A percentile compares a stretch with the other conserved stretches of the same genome.
Evolutionary conservation across 2,888 invertebrate species (phyloP).

Genomic region (Onthophagus sagittarius): DNA sequence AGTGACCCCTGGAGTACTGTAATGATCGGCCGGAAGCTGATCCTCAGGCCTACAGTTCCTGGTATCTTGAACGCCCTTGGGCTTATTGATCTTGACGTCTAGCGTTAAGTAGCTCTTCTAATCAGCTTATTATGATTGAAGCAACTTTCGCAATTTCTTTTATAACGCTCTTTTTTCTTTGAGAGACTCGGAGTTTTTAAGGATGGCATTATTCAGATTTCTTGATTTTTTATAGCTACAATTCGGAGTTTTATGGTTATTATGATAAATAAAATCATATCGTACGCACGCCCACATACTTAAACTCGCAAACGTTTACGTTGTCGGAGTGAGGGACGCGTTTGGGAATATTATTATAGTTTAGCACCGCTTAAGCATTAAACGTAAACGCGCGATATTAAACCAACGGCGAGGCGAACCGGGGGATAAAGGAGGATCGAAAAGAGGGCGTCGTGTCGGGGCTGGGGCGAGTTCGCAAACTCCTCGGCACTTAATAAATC

Average conservation of each 20-base stretch:
- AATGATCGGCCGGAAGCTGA: constrained; percentile 1
- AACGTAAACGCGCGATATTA: constrained; percentile 10
- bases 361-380: constrained; percentile 9
- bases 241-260: background rate
- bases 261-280: background rate
- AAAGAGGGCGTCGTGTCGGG: background rate
- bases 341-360: background rate
- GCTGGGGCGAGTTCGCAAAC: background rate
- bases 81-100: background rate
- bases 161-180: background rate
- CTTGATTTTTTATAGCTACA: background rate
- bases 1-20: constrained; percentile 10
- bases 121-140: background rate
- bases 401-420: background rate
- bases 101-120: background rate
- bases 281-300: background rate
- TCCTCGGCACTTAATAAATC: constrained; percentile 11
- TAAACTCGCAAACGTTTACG: background rate
- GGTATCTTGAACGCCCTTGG: background rate
- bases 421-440: too few species aligned
- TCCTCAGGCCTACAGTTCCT: background rate
- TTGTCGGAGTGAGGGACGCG: background rate
- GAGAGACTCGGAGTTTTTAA: background rate
- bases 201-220: background rate
- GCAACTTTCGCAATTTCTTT: background rate